Evolutionary conservation across 2,113 vertebrate genomes (phyloP).

Genomic region (Prolemur simus): DNA sequence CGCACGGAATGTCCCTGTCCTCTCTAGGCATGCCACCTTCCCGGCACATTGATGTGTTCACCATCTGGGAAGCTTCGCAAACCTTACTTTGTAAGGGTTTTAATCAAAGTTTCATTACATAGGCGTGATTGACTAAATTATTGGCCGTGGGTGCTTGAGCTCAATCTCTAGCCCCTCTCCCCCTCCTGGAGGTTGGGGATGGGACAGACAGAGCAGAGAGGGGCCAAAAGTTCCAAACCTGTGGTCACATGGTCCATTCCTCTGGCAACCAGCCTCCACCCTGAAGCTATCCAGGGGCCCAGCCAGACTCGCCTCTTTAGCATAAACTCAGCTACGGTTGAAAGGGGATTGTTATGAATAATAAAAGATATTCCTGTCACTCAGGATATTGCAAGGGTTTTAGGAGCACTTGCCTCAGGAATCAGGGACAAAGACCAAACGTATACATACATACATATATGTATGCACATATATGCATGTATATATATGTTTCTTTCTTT

Average conservation of each 20-base stretch:
- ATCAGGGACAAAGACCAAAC: not conserved
- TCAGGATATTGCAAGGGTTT: not conserved
- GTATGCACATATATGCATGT: not conserved
- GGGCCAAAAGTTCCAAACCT: not conserved
- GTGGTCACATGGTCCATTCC: not conserved
- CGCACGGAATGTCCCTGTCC: not conserved
- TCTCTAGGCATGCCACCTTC: not conserved
- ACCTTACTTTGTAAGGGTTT: not conserved
- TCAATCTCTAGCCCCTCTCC: not conserved
- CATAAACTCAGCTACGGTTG: not conserved
- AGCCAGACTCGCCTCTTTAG: not conserved
- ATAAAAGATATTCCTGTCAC: not conserved
- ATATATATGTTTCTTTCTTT: not conserved
- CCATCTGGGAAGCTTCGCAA: not conserved
- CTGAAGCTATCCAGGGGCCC: not conserved
- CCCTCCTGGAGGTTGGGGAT: not conserved
- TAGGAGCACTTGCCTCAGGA: not conserved
- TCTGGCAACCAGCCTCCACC: not conserved
- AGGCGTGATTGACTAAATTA: not conserved
- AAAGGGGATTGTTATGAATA: not conserved
- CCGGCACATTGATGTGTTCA: not conserved
- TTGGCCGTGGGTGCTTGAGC: not conserved
- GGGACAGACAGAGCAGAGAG: not conserved
- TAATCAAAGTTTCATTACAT: not conserved
- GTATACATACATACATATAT: not conserved